Conservation (phyloP, 2,113 vertebrate genomes). For the Gallinago paraguaiae region DNA sequence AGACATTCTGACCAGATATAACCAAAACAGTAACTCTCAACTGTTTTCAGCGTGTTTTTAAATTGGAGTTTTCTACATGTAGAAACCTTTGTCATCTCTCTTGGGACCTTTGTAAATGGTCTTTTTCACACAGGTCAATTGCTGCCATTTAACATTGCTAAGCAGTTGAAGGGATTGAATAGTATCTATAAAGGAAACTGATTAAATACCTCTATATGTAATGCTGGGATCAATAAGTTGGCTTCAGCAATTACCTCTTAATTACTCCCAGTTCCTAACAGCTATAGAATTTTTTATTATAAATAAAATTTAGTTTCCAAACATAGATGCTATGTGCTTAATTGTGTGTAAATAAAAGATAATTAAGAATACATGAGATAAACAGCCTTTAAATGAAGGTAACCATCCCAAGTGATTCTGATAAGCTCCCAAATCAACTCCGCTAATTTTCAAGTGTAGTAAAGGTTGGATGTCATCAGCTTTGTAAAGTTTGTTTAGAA, state of each 20-base stretch:
- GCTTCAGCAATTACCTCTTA: neutral
- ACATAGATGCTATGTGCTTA: neutral
- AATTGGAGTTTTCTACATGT: neutral
- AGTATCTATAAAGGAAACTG: neutral
- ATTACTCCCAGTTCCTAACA: neutral
- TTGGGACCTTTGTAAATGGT: neutral
- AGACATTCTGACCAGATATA: neutral
- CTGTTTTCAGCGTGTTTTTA: neutral
- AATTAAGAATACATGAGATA: neutral
- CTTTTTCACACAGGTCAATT: neutral
- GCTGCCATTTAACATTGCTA: neutral
- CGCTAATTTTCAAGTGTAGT: neutral
- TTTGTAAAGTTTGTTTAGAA: neutral
- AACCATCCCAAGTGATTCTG: neutral
- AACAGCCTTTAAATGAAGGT: neutral
- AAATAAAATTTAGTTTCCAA: neutral
- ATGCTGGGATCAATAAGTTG: neutral
- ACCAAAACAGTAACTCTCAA: neutral
- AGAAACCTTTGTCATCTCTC: neutral
- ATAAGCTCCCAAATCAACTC: neutral
- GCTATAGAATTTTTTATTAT: neutral
- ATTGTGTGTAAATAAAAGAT: neutral
- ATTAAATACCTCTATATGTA: neutral
- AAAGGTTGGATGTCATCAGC: neutral
- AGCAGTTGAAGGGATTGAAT: neutral